phyloP scores from a whole-genome alignment of 2,888 invertebrate species.

The Nemoura dubitans region DNA sequence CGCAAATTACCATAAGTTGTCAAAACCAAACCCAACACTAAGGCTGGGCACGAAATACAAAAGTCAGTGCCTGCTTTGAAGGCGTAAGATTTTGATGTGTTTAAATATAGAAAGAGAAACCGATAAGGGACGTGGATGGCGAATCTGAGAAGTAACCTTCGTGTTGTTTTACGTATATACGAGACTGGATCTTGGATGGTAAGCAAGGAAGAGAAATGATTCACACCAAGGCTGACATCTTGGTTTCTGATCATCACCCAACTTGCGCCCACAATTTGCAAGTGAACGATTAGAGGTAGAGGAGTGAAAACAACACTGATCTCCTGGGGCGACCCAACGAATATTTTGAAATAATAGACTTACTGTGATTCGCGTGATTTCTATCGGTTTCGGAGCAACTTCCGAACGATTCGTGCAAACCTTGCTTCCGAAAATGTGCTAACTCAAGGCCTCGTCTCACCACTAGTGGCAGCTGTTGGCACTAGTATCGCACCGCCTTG shows the following conservation, averaged over 20 bases:
- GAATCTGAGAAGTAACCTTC: no score
- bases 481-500: no score
- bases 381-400: background rate
- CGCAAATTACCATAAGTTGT: no score
- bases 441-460: slow-evolving; percentile 12
- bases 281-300: background rate
- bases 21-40: no score
- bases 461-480: no score
- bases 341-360: background rate
- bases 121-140: no score
- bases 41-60: no score
- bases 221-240: background rate
- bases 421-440: background rate
- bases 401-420: background rate
- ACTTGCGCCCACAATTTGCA: background rate
- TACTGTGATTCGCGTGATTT: background rate
- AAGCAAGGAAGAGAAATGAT: background rate
- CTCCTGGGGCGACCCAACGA: background rate
- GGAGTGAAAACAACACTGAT: background rate
- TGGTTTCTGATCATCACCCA: background rate
- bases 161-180: no score
- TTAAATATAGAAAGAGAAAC: no score
- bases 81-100: no score
- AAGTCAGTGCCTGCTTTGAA: no score
- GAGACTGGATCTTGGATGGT: background rate